phyloP scores from a whole-genome alignment of 1,140 invertebrate species.

The Stenopsyche tienmushanensis region DNA sequence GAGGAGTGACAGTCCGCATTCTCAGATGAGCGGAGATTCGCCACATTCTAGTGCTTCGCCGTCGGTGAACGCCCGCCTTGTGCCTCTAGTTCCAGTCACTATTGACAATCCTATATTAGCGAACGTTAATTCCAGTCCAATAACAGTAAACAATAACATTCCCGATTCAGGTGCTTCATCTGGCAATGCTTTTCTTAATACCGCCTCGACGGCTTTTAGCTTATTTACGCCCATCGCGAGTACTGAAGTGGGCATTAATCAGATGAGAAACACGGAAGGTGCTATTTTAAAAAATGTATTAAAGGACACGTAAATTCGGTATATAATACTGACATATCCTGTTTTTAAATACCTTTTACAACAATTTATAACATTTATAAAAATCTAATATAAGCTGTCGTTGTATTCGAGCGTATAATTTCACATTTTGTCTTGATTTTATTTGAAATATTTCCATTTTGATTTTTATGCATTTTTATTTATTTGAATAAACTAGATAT shows the following conservation, averaged over 20 bases:
- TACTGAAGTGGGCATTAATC: constrained; percentile 51
- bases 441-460: too few species aligned
- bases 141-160: constrained; percentile 16
- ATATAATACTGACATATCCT: neutral
- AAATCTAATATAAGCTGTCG: too few species aligned
- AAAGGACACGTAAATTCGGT: constrained; percentile 47
- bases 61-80: constrained; percentile 32
- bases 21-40: neutral
- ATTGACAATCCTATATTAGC: constrained; percentile 42
- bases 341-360: neutral
- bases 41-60: neutral
- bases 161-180: constrained; percentile 28
- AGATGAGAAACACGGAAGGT: constrained; percentile 52
- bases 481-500: too few species aligned
- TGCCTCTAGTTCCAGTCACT: constrained; percentile 43
- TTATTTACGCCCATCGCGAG: constrained; percentile 42
- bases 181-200: neutral
- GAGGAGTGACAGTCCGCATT: constrained; percentile 5
- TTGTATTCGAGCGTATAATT: too few species aligned
- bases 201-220: constrained; percentile 33
- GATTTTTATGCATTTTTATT: too few species aligned
- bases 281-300: constrained; percentile 54
- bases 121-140: constrained; percentile 30
- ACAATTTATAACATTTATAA: too few species aligned
- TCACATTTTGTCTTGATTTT: too few species aligned